These are phyloP conservation scores for Carassius auratus DNA, from an alignment of 2,113 vertebrate species.

Conservation along the genomic window DNA sequence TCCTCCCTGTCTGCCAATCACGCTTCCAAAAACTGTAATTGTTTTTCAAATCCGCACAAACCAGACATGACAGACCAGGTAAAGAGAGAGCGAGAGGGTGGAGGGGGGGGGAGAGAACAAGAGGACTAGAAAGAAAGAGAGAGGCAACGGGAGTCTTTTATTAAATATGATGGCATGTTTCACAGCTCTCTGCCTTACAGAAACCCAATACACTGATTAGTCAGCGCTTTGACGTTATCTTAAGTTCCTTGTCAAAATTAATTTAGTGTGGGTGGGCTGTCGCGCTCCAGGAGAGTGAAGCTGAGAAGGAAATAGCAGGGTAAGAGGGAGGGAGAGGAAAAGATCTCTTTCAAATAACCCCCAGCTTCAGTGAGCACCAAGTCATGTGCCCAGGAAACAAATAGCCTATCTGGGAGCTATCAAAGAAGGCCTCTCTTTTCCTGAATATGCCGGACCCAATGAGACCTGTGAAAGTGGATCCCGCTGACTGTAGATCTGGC, in stretches of 20 bases:
- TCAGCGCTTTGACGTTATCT: constrained; percentile 77
- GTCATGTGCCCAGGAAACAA: constrained; percentile 76
- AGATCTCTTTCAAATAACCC: constrained; percentile 77
- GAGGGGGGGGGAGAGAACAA: constrained; percentile 3
- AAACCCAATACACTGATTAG: constrained; percentile 79
- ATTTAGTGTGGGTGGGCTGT: constrained; percentile 77
- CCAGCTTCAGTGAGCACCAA: constrained; percentile 75
- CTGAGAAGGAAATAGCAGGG: constrained; percentile 58
- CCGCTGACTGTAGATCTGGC: constrained; percentile 51
- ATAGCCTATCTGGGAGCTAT: constrained; percentile 67
- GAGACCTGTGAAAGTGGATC: constrained; percentile 52
- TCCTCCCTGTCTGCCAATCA: constrained; percentile 48
- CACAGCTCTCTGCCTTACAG: constrained; percentile 78
- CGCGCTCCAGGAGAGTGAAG: constrained; percentile 67
- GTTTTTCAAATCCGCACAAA: constrained; percentile 30
- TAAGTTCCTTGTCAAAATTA: constrained; percentile 82
- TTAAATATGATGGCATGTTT: constrained; percentile 80
- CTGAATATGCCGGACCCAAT: constrained; percentile 13
- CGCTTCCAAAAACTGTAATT: constrained; percentile 42
- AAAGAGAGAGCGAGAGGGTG: constrained; percentile 45
- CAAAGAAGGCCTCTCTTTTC: constrained; percentile 66
- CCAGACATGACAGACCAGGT: constrained; percentile 46
- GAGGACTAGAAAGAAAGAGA: constrained; percentile 44
- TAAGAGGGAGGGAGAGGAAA: constrained; percentile 60
- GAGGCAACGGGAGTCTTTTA: constrained; percentile 76